phyloP scores from a whole-genome alignment of 1,140 invertebrate species.

The Cydia splendana region DNA sequence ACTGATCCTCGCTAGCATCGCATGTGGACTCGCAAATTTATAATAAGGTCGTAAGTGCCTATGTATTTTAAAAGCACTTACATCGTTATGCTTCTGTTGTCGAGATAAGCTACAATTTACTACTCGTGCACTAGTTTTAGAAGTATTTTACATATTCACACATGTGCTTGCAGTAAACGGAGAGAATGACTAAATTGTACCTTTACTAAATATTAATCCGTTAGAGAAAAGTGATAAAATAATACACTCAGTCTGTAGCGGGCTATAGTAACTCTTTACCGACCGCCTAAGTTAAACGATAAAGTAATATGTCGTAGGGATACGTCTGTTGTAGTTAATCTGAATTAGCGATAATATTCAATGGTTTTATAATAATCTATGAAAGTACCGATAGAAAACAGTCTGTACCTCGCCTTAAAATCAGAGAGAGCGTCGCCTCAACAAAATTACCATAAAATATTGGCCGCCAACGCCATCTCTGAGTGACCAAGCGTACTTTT shows the following conservation, averaged over 20 bases:
- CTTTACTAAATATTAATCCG: no score
- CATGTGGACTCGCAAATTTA: slow-evolving; percentile 35
- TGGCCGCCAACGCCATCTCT: neutral
- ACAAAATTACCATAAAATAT: slow-evolving; percentile 4
- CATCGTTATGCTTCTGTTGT: neutral
- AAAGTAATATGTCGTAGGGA: no score
- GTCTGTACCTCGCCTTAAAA: neutral
- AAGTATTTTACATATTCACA: slow-evolving; percentile 15
- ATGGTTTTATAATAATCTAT: neutral
- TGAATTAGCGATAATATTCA: no score
- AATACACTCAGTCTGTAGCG: no score
- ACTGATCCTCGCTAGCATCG: slow-evolving; percentile 40
- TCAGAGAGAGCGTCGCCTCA: neutral
- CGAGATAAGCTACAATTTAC: slow-evolving; percentile 9
- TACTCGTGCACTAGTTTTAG: slow-evolving; percentile 6
- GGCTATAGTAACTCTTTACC: no score
- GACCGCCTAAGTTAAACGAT: no score
- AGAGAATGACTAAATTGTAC: neutral
- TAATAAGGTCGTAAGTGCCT: slow-evolving; percentile 3
- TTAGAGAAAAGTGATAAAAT: no score
- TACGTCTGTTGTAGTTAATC: no score
- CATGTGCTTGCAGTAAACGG: neutral
- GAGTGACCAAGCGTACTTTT: slow-evolving; percentile 10
- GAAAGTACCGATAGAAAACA: neutral
- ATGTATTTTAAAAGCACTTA: slow-evolving; percentile 32